phyloP scores from a whole-genome alignment of 1,140 invertebrate species.

The Drosophila suzukii region DNA sequence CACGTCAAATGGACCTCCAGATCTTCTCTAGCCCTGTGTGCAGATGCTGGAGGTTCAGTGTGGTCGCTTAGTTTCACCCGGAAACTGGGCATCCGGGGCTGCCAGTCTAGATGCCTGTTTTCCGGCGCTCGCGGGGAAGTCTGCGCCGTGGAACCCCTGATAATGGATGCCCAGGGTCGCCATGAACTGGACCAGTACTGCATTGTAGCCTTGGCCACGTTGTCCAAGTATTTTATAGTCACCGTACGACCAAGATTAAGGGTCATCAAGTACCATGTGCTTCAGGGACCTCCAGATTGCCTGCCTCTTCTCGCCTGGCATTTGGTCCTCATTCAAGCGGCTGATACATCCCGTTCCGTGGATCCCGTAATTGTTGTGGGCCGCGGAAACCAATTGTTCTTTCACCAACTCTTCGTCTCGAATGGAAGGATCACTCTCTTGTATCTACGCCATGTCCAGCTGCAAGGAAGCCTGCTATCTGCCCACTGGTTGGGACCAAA shows the following conservation, averaged over 20 bases:
- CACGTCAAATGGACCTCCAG: slow-evolving; percentile 91
- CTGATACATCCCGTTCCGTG: slow-evolving; percentile 90
- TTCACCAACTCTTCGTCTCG: slow-evolving; percentile 87
- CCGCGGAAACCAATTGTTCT: slow-evolving; percentile 91
- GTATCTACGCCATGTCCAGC: slow-evolving; percentile 88
- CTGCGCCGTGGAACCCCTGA: slow-evolving; percentile 93
- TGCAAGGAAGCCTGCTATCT: slow-evolving; percentile 89
- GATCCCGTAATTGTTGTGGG: slow-evolving; percentile 95
- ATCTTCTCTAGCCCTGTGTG: slow-evolving; percentile 91
- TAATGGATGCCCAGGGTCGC: slow-evolving; percentile 88
- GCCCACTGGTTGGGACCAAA: slow-evolving; percentile 95
- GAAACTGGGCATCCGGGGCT: slow-evolving; percentile 94
- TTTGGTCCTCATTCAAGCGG: slow-evolving; percentile 93
- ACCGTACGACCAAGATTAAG: slow-evolving; percentile 91
- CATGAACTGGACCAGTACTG: slow-evolving; percentile 91
- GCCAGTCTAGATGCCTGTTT: slow-evolving; percentile 95
- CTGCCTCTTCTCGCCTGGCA: slow-evolving; percentile 97
- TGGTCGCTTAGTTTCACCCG: slow-evolving; percentile 97
- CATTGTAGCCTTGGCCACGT: slow-evolving; percentile 95
- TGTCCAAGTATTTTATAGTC: slow-evolving; percentile 96
- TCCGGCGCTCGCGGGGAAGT: slow-evolving; percentile 97
- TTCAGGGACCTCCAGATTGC: slow-evolving; percentile 87
- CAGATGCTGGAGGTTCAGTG: slow-evolving; percentile 98
- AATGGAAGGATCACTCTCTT: slow-evolving; percentile 74
- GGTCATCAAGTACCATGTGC: slow-evolving; percentile 84